phyloP scores from a whole-genome alignment of 2,797 vertebrate species.

The Brotula barbata region DNA sequence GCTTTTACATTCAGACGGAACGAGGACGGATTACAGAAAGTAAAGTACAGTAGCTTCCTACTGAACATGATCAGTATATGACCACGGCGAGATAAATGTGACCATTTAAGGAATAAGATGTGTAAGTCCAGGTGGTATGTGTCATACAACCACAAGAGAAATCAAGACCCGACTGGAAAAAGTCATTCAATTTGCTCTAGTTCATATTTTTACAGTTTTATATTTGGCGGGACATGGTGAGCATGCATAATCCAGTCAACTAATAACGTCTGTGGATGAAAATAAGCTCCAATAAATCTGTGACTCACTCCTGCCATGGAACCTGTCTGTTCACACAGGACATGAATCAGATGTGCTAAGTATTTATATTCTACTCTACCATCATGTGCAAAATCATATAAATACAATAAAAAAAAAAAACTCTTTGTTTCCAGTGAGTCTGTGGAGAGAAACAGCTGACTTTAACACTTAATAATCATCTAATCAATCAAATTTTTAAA shows the following conservation, averaged over 20 bases:
- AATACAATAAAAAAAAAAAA: no score
- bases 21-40: slow-evolving; percentile 1
- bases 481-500: no score
- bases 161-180: not conserved
- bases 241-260: not conserved
- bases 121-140: not conserved
- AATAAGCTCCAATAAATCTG: slow-evolving; percentile 1
- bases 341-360: slow-evolving; percentile 3
- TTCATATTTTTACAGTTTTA: not conserved
- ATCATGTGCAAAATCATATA: no score
- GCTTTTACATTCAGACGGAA: slow-evolving; percentile 9
- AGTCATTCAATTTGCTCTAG: not conserved
- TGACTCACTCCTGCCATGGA: slow-evolving; percentile 44
- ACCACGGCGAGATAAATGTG: not conserved
- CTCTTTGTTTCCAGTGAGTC: no score
- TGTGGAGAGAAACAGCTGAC: no score
- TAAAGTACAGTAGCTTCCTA: not conserved
- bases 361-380: no score
- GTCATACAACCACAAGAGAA: not conserved
- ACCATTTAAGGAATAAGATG: not conserved
- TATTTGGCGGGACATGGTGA: not conserved
- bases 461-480: no score
- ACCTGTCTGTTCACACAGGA: slow-evolving; percentile 35
- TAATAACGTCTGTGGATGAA: not conserved
- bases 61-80: not conserved